Conservation (phyloP, 2,113 vertebrate genomes). For the Pollimyrus isidori region DNA sequence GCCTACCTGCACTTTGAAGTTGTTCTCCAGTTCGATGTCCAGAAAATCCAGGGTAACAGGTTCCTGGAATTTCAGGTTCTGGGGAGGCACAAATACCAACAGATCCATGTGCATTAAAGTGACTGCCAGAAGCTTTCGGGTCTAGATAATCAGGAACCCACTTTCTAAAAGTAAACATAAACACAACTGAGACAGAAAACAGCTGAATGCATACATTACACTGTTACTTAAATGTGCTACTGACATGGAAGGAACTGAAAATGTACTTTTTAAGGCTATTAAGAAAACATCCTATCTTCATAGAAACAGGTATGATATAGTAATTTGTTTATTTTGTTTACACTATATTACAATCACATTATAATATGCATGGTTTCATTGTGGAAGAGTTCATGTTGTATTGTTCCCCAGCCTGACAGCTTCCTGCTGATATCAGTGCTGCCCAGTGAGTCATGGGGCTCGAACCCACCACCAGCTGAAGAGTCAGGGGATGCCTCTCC, state of each 20-base stretch:
- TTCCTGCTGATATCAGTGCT: background rate
- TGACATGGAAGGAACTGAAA: background rate
- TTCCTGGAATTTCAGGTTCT: constrained; percentile 79
- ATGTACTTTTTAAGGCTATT: background rate
- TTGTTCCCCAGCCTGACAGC: background rate
- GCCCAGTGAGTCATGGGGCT: background rate
- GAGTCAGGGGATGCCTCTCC: background rate
- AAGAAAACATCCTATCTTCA: background rate
- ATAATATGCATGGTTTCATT: background rate
- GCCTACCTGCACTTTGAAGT: constrained; percentile 72
- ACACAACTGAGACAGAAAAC: background rate
- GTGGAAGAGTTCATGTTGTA: background rate
- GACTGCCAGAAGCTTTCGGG: background rate
- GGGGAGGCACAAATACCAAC: constrained; percentile 33
- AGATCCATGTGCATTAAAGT: background rate
- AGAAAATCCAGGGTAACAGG: constrained; percentile 76
- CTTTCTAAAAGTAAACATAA: background rate
- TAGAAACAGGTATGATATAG: background rate
- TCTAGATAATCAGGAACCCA: background rate
- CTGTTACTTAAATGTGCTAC: background rate
- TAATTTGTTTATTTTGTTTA: background rate
- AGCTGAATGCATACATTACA: background rate
- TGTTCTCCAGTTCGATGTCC: constrained; percentile 72
- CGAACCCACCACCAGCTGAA: background rate
- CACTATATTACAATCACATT: background rate